Conservation (phyloP, 2,888 invertebrate genomes). For the Phymatocera aterrima region DNA sequence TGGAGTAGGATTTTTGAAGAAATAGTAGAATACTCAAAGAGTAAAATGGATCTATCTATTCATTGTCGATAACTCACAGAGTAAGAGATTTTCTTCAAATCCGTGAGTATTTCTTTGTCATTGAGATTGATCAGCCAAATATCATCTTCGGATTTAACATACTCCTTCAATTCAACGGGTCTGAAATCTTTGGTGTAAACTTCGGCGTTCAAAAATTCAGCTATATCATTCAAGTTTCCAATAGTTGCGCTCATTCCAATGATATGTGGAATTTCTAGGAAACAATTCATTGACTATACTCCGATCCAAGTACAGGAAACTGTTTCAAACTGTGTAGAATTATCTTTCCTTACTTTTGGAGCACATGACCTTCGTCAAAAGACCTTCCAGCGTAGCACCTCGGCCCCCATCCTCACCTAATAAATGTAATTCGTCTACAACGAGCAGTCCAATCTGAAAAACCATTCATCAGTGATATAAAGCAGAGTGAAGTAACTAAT, state of each 20-base stretch:
- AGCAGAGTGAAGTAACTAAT: conserved; percentile 41
- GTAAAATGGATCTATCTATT: neutral
- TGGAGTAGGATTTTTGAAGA: neutral
- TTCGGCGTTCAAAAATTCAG: conserved; percentile 87
- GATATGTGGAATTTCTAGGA: conserved; percentile 84
- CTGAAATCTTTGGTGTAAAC: conserved; percentile 91
- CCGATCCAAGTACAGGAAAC: conserved; percentile 9
- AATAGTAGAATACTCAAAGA: neutral
- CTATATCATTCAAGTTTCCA: conserved; percentile 90
- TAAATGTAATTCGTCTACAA: conserved; percentile 96
- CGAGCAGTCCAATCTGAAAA: conserved; percentile 73
- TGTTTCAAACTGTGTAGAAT: neutral
- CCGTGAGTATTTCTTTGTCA: conserved; percentile 77
- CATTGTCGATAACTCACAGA: conserved; percentile 67
- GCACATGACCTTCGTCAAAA: conserved; percentile 87
- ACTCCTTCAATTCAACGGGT: conserved; percentile 91
- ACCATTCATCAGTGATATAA: neutral
- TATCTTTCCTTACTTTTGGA: conserved; percentile 78
- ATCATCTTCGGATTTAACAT: conserved; percentile 84
- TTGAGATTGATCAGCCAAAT: conserved; percentile 78
- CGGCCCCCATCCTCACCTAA: conserved; percentile 90
- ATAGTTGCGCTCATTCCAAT: conserved; percentile 99
- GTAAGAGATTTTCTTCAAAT: conserved; percentile 76
- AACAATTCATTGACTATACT: conserved; percentile 21
- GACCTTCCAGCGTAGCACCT: conserved; percentile 90